Percentiles rank a stretch among this genome's conserved stretches.
phyloP scores from a whole-genome alignment of 2,113 vertebrate species.

The Archilochus colubris region DNA sequence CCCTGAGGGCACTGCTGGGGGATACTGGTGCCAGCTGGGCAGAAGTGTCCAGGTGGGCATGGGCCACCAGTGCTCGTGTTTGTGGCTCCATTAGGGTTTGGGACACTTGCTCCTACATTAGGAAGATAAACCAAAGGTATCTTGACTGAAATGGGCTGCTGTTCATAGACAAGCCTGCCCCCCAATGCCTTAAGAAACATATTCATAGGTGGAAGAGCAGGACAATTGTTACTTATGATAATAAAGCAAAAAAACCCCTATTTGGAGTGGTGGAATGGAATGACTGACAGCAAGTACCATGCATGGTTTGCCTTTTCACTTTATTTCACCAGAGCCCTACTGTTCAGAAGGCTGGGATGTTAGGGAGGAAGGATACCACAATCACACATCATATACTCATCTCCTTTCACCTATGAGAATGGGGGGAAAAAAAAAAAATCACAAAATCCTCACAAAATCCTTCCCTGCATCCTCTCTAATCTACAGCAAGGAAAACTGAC shows the following conservation, averaged over 20 bases:
- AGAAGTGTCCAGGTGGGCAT: constrained; percentile 88
- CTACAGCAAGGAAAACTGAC: background rate
- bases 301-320: background rate
- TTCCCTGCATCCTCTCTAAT: background rate
- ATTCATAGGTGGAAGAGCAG: background rate
- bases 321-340: background rate
- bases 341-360: background rate
- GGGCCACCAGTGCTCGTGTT: constrained; percentile 81
- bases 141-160: background rate
- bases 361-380: background rate
- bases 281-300: background rate
- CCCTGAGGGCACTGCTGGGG: constrained; percentile 85
- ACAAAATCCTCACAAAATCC: background rate
- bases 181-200: background rate
- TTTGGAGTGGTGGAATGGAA: too few relatives aligned
- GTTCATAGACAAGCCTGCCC: background rate
- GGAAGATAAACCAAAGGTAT: background rate
- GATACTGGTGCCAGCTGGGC: constrained; percentile 82
- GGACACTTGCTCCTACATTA: constrained; percentile 56
- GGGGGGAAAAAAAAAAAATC: background rate
- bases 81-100: constrained; percentile 77
- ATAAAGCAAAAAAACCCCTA: background rate
- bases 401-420: background rate
- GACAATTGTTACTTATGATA: background rate
- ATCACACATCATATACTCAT: background rate